Evolutionary conservation across 64 coral and sea anemone genomes (phyloP), one percentile per base, ranked within the genome.

Genomic region (Montipora foliosa): DNA sequence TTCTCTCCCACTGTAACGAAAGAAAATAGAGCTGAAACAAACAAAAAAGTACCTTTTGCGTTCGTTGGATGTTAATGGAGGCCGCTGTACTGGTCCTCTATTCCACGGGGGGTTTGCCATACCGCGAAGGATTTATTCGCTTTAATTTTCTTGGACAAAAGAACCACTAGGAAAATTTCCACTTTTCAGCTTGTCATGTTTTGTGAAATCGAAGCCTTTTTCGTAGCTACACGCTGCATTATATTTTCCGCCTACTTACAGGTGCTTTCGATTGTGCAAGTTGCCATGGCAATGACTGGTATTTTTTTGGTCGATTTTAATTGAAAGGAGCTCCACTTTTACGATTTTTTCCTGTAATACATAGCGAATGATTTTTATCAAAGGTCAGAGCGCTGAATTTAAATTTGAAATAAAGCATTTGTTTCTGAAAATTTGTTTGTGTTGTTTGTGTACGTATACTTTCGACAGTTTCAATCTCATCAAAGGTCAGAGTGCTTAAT

Each of bases 71-170:
- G 20, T 86, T 20, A 47, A 21, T 60, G 60, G 16, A 2, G 58
- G 16, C 4, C 29, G 44, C 60, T 67, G 58, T 21, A 69, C 15
- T 5, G 82, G 44, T 86, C 64, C 82, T n/a, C 50, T 86, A 22
- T 86, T 86, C 82, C 82, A 86, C 7, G 82, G 82, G 2, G 82
- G 82, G 72, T 86, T 86, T 50, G 82, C 82, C 82, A 86, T 86
- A 49, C 15, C 11, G 5, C 17, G 44, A 50, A 1, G 16, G 64
- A 59, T 70, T 86, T 37, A 86, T 86, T 8, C 82, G 82, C 0
- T 20, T 86, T 72, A 50, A n/a, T 14, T 16, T 21, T 83, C 60
- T 45, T 67, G 22, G 37, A 15, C 2, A 16, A 14, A 13, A 67
- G 15, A 57, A 67, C 62, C 67, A 19, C 2, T 70, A 0, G 60